These are phyloP conservation scores for Dryomyza anilis DNA, from an alignment of 2,888 invertebrate genomes.

Conservation along the genomic window DNA sequence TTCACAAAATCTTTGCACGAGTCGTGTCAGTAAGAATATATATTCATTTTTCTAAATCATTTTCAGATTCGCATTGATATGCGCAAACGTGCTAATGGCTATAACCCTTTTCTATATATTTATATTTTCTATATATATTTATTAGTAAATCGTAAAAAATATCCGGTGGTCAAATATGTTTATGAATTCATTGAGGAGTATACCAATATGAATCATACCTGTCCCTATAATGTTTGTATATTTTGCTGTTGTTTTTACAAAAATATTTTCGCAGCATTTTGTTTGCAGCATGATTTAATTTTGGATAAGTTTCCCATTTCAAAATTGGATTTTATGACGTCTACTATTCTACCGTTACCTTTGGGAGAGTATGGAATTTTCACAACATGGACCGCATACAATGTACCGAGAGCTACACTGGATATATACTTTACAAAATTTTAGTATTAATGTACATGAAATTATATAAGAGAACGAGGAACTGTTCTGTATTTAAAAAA, in stretches of 20 bases:
- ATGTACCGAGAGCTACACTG: neutral
- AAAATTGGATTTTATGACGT: neutral
- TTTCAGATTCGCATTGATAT: too few relatives aligned
- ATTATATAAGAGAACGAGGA: too few relatives aligned
- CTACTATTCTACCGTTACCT: neutral
- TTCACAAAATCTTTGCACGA: neutral
- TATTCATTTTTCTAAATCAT: neutral
- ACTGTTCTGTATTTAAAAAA: too few relatives aligned
- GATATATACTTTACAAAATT: too few relatives aligned
- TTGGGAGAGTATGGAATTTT: neutral
- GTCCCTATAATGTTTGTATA: neutral
- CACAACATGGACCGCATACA: neutral
- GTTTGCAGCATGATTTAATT: neutral
- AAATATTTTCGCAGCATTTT: neutral
- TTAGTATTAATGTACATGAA: too few relatives aligned
- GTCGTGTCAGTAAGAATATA: too few relatives aligned
- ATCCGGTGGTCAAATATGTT: neutral
- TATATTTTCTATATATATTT: neutral
- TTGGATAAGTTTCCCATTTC: neutral
- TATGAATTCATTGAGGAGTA: neutral
- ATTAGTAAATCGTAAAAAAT: neutral
- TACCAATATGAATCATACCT: neutral
- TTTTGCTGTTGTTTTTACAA: neutral
- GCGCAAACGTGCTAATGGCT: constrained; percentile 3
- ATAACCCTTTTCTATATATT: neutral